Conservation (phyloP, 2,888 invertebrate species). For the Brenthis daphne region DNA sequence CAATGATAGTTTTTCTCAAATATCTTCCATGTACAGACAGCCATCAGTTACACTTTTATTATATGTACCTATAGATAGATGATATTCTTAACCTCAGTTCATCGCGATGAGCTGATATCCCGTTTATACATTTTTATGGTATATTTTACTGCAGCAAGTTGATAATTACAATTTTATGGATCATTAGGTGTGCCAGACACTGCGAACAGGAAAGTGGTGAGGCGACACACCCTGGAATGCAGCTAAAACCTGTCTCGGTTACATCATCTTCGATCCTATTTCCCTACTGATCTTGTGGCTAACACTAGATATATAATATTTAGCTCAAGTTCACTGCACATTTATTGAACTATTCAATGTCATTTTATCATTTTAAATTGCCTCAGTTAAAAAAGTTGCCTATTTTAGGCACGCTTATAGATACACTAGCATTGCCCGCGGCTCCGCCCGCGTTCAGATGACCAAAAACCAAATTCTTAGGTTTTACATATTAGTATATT, state of each 20-base stretch:
- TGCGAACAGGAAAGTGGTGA: constrained; percentile 43
- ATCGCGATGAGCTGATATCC: background rate
- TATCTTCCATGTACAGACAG: too few relatives aligned
- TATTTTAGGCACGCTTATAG: too few relatives aligned
- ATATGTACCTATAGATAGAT: background rate
- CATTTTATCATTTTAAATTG: background rate
- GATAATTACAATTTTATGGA: constrained; percentile 22
- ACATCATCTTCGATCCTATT: constrained; percentile 34
- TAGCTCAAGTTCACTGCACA: constrained; percentile 31
- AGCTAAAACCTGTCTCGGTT: constrained; percentile 56
- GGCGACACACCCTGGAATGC: constrained; percentile 54
- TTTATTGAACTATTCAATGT: background rate
- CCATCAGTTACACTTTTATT: too few relatives aligned
- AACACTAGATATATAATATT: constrained; percentile 28
- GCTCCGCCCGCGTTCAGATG: too few relatives aligned
- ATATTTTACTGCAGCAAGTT: background rate
- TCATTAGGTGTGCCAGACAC: constrained; percentile 23
- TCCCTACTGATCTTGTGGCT: constrained; percentile 32
- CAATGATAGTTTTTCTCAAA: too few relatives aligned
- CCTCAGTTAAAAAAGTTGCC: too few relatives aligned
- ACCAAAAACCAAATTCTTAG: too few relatives aligned
- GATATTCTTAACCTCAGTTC: background rate
- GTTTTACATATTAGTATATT: too few relatives aligned
- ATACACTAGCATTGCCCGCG: too few relatives aligned
- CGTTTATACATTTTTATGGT: constrained; percentile 4